Conservation (phyloP, 2,113 vertebrate genomes). For the Fregata magnificens region DNA sequence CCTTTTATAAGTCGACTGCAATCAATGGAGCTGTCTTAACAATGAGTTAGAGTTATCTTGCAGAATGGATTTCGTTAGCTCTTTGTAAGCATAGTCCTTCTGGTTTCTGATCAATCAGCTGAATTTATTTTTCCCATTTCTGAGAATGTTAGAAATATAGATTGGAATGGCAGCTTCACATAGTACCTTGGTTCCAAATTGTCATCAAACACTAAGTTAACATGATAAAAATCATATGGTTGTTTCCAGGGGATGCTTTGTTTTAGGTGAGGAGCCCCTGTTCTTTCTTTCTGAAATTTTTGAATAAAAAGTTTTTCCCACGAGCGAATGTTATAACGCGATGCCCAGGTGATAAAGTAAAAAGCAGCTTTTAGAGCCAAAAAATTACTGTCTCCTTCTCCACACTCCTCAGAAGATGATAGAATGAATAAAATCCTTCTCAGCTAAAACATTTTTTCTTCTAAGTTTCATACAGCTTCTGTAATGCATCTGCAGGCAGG, state of each 20-base stretch:
- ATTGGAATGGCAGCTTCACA: background rate
- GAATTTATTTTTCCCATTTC: background rate
- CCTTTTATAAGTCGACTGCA: background rate
- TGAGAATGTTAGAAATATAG: background rate
- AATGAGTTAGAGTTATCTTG: background rate
- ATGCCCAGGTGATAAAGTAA: background rate
- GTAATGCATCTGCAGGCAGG: background rate
- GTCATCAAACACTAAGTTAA: background rate
- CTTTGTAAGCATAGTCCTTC: background rate
- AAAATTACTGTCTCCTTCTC: background rate
- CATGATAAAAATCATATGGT: background rate
- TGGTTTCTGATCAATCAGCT: background rate
- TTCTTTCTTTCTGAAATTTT: background rate
- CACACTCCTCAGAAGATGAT: background rate
- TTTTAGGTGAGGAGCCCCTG: background rate
- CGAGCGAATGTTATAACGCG: fast-evolving
- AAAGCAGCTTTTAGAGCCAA: background rate
- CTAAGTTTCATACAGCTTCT: background rate
- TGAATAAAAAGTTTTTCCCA: background rate
- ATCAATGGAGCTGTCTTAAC: background rate
- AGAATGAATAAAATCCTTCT: background rate
- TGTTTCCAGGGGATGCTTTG: background rate
- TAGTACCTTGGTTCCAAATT: background rate
- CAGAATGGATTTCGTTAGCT: background rate
- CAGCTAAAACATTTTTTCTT: background rate